Base-by-base conservation (phyloP, 2,888 invertebrate species). In the Dasypogon diadema region DNA sequence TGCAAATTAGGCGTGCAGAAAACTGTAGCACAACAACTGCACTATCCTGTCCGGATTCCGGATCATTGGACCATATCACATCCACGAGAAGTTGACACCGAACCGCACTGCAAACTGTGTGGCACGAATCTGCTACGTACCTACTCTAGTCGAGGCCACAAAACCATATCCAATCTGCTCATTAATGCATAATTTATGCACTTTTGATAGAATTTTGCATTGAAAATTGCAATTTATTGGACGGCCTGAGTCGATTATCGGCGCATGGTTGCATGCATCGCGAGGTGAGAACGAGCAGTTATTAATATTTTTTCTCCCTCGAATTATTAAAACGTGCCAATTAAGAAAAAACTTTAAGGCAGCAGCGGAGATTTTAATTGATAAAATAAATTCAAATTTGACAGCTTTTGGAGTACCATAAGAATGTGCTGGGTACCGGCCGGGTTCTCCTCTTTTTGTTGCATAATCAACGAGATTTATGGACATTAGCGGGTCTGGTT, bases 121-220 rank as follows among this genome's bases (percentile, higher is more conserved):
- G 54, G 34, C 65, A 65, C 65, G 65, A 24, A 3, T 42, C 34
- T 30, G 8, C 30, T 42, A 42, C 54, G 48, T n/a, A 48, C 65
- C 46, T 8, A 12, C 4, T 42, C 42, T 46, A 48, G 21, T 5
- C 42, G 42, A 22, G 24, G 48, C n/a, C 54, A 68, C 55, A 76
- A 76, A 72, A n/a, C 46, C 42, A 72, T 30, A 37, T 73, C 63
- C 42, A 73, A 73, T 70, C 70, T 56, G 75, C 63, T 73, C 51
- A 76, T 76, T 76, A 76, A 76, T 72, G 76, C 48, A 72, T 72
- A 72, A 76, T 72, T 76, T 76, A 72, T 72, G 72, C 72, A 72
- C 48, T 76, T 72, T 73, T 60, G 72, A 72, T 63, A 76, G 46
- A 60, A 72, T 55, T 76, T 76, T 72, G 51, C 55, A 42, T 72